Evolutionary conservation across 2,113 vertebrate species (phyloP), one percentile per base, ranked within the genome.

Genomic region (Elephas maximus): DNA sequence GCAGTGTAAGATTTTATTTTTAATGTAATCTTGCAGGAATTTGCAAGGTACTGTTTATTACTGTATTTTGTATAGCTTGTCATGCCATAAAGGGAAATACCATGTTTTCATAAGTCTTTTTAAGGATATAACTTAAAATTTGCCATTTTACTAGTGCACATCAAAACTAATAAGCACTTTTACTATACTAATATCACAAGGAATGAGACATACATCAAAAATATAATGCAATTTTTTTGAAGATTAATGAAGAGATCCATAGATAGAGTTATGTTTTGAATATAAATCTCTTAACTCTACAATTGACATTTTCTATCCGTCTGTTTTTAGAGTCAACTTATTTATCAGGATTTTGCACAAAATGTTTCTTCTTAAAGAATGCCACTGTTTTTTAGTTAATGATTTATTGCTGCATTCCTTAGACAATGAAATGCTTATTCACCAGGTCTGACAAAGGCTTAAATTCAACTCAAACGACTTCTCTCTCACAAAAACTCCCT

Each of bases 71-170:
- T 88, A 4, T 67, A 88, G 33, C 69, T 76, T 77, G 28, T 73
- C 24, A 85, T 88, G 15, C n/a, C 26, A 73, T 67, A 84, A 94
- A 83, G 44, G 6, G 8, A 7, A 83, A 90, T 80, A 73, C 2
- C 51, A 74, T 62, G 26, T n/a, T 96, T 95, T 33, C 48, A 8
- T 80, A 93, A 93, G 3, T 69, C 30, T 74, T 6, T 94, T 6
- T 14, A 95, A 45, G 8, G 87, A 44, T 74, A 20, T 65, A n/a
- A 65, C 12, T 80, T 91, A 92, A 83, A 96, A 60, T 48, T 44
- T 88, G 11, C 41, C 60, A 65, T 57, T 92, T 91, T 78, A 85
- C 26, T 51, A 20, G 14, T n/a, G 0, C 8, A 73, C 9, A n/a
- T 81, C 20, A 96, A 84, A 96, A 81, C 60, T 88, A 0, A 11